Percentiles rank a stretch among this genome's conserved stretches.
Evolutionary conservation across 2,113 vertebrate species (phyloP).

Genomic region (Gallinago undulata): DNA sequence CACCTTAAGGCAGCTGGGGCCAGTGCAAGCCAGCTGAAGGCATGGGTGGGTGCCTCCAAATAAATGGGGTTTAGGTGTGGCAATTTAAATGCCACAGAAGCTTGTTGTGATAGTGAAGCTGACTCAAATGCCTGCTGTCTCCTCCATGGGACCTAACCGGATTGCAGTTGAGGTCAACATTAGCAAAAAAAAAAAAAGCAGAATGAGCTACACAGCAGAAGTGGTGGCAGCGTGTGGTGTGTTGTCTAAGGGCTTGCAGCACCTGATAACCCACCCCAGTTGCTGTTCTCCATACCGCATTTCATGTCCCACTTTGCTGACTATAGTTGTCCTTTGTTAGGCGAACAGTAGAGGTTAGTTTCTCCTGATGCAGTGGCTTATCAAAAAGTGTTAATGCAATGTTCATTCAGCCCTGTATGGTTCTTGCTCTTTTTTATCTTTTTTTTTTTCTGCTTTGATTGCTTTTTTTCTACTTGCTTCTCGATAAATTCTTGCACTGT

Average conservation of each 20-base stretch:
- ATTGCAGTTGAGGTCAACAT: neutral
- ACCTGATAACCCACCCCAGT: neutral
- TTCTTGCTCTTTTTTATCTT: neutral
- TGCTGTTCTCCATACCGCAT: neutral
- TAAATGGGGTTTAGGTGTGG: accelerated
- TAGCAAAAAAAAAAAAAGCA: neutral
- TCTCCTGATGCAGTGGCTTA: neutral
- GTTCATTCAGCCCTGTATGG: neutral
- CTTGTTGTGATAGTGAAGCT: neutral
- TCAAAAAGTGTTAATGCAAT: neutral
- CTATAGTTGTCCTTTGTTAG: neutral
- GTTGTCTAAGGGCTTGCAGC: neutral
- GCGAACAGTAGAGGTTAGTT: neutral
- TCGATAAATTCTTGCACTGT: neutral
- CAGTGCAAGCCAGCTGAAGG: neutral
- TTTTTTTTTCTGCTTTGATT: neutral
- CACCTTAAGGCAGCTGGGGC: neutral
- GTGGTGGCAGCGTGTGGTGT: neutral
- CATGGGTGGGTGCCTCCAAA: neutral
- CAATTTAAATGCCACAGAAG: neutral
- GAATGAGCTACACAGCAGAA: accelerated
- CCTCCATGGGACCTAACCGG: neutral
- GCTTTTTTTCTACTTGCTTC: neutral
- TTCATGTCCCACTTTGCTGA: neutral
- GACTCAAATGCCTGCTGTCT: neutral